Evolutionary conservation across 2,797 vertebrate species (phyloP), one percentile per base, ranked within the genome.

Genomic region (Hemitrygon akajei): DNA sequence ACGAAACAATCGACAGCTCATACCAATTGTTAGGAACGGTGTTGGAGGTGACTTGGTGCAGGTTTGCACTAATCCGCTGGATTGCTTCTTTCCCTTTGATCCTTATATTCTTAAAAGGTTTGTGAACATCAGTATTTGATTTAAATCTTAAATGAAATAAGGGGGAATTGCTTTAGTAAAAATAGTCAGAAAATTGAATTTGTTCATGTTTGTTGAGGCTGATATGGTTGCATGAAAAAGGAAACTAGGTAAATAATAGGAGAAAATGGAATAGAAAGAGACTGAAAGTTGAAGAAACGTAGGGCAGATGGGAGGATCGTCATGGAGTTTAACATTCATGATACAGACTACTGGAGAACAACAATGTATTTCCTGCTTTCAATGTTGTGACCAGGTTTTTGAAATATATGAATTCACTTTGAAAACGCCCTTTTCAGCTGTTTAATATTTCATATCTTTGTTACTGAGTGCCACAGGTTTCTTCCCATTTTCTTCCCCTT

Each of bases 11-110:
- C 97, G 98, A 2, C 96, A 97, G 37, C 94, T 96, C 94, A 96
- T 99, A 80, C 98, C 98, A 0, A 96, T 98, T 20, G 96, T 99
- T 25, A 96, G 98, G 94, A 98, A 95, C 60, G 97, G 97, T 30
- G 94, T 94, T 0, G 97, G 98, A 0, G 98, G 98, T 0, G 97
- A 98, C 95, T 94, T 95, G 0, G 96, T 98, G 71, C 96, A 96
- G 95, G 96, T 97, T 2, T 98, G 97, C 95, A 98, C 97, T n/a
- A 99, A 99, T 95, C 98, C 98, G 0, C 97, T 99, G 0, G 98
- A 99, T 96, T 98, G 97, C 86, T 98, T 98, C 96, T 99, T 99
- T 95, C 99, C 99, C 89, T 99, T 98, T 27, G 99, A 99, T 95
- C 98, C 98, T 76, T 99, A 98, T 94, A 94, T 99, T 58, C 97